A percentile compares a stretch with the other conserved stretches of the same genome.
These are phyloP conservation scores for Pseudonaja textilis DNA, from an alignment of 2,113 vertebrate species.

Conservation along the genomic window DNA sequence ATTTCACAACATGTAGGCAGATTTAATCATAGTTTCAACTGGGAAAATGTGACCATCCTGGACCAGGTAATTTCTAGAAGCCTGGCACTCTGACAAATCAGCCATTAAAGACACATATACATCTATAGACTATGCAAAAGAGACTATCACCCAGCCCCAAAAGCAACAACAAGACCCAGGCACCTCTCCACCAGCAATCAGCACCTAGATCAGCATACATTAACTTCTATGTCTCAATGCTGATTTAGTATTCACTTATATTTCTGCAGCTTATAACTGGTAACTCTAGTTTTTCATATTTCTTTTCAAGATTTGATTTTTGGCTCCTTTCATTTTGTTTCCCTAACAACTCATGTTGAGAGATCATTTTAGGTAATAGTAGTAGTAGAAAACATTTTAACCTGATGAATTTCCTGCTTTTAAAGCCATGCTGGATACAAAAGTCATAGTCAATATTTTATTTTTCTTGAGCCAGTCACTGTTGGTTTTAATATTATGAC, in stretches of 20 bases:
- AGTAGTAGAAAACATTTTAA: background rate
- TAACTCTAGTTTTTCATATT: background rate
- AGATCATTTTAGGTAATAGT: background rate
- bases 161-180: background rate
- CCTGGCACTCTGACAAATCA: background rate
- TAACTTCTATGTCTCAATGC: background rate
- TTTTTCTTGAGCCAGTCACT: background rate
- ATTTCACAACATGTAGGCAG: background rate
- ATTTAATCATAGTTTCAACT: background rate
- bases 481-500: background rate
- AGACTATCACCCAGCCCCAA: background rate
- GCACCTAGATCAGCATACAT: background rate
- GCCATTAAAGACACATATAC: background rate
- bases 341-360: background rate
- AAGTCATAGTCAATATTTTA: background rate
- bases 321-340: background rate
- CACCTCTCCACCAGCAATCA: background rate
- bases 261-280: background rate
- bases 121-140: background rate
- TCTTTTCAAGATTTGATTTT: background rate
- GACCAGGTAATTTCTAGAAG: background rate
- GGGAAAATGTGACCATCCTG: too few species aligned
- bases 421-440: background rate
- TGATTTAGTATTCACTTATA: background rate
- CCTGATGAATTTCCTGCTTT: background rate